These are phyloP conservation scores for Pristiophorus japonicus DNA, from an alignment of 2,113 vertebrate species.

Conservation along the genomic window DNA sequence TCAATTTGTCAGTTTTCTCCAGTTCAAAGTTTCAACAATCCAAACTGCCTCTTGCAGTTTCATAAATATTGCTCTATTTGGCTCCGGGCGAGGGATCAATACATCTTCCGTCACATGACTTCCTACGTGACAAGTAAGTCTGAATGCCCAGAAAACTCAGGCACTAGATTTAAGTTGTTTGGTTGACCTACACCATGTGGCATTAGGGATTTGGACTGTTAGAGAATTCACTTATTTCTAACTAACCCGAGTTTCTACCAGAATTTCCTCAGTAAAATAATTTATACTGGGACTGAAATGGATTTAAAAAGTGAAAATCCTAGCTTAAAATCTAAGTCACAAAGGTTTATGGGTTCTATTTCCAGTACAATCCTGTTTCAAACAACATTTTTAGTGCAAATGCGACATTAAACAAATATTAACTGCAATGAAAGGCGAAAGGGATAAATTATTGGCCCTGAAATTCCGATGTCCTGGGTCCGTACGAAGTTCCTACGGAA, in stretches of 20 bases:
- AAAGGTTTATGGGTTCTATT: not conserved
- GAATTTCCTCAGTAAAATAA: not conserved
- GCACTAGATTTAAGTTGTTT: not conserved
- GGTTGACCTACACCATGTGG: not conserved
- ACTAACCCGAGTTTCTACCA: not conserved
- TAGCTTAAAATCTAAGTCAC: not conserved
- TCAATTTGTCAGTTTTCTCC: not conserved
- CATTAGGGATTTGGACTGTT: not conserved
- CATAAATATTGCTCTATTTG: not conserved
- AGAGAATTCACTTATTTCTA: not conserved
- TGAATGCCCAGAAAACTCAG: not conserved
- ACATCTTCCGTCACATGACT: not conserved
- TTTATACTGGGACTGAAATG: not conserved
- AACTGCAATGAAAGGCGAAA: not conserved
- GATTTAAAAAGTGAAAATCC: not conserved
- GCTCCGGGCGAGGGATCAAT: not conserved
- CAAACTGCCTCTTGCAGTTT: not conserved
- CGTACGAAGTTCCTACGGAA: no score
- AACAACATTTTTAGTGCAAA: not conserved
- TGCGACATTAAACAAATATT: not conserved
- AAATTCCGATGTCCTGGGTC: no score
- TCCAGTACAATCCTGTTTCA: not conserved
- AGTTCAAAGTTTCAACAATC: not conserved
- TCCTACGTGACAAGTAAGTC: not conserved
- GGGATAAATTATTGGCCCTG: not conserved